Conservation (phyloP, 2,888 invertebrate species). For the Mythimna pallens region DNA sequence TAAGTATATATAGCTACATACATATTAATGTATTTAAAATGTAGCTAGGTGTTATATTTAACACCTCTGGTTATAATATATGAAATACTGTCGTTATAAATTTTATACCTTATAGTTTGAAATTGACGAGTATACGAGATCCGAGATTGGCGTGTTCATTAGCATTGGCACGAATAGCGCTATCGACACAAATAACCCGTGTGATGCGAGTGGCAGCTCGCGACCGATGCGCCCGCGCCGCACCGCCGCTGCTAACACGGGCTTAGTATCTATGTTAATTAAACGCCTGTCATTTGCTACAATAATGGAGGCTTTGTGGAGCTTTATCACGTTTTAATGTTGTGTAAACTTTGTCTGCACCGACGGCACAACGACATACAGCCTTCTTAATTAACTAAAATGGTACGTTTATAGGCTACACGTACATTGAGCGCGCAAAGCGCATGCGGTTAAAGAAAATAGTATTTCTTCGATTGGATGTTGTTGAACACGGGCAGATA, state of each 20-base stretch:
- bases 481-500: slow-evolving; percentile 38
- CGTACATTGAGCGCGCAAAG: slow-evolving; percentile 6
- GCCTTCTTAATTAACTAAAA: slow-evolving; percentile 58
- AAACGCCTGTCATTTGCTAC: slow-evolving; percentile 69
- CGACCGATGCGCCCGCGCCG: slow-evolving; percentile 70
- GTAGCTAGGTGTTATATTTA: slow-evolving; percentile 19
- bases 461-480: slow-evolving; percentile 34
- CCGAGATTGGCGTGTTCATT: slow-evolving; percentile 81
- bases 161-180: slow-evolving; percentile 82
- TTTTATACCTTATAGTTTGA: slow-evolving; percentile 65
- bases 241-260: slow-evolving; percentile 68
- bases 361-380: slow-evolving; percentile 32
- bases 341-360: slow-evolving; percentile 41
- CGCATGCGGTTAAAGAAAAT: slow-evolving; percentile 33
- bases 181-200: slow-evolving; percentile 75
- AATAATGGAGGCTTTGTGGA: slow-evolving; percentile 58
- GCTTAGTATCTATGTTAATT: slow-evolving; percentile 70
- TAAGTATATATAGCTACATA: neutral
- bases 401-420: slow-evolving; percentile 23
- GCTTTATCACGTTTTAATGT: slow-evolving; percentile 57
- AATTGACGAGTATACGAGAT: slow-evolving; percentile 76
- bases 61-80: slow-evolving; percentile 36
- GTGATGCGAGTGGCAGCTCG: slow-evolving; percentile 53
- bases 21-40: slow-evolving; percentile 10
- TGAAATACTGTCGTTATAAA: slow-evolving; percentile 64